phyloP scores from a whole-genome alignment of 1,140 invertebrate species.

The Hylyphantes graminicola region DNA sequence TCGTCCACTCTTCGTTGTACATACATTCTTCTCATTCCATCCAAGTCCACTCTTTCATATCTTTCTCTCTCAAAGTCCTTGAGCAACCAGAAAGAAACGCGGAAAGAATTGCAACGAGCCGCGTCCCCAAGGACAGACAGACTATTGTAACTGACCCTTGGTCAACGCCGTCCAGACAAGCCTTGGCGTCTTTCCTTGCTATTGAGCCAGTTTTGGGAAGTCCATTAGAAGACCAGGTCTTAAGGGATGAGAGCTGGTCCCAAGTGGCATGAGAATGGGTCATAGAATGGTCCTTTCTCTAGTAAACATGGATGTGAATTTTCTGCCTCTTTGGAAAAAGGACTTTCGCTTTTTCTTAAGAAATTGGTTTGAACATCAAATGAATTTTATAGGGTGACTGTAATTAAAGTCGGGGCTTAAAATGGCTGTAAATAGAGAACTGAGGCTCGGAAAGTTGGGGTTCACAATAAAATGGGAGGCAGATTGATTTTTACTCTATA shows the following conservation, averaged over 20 bases:
- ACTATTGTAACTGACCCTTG: constrained; percentile 54
- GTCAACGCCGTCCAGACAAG: constrained; percentile 39
- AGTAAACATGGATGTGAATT: constrained; percentile 27
- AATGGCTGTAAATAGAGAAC: too few relatives aligned
- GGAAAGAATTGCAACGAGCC: constrained; percentile 44
- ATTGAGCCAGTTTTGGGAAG: constrained; percentile 45
- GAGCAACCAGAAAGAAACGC: constrained; percentile 15
- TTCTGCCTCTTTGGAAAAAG: constrained; percentile 20
- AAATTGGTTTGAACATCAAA: too few relatives aligned
- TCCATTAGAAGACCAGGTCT: constrained; percentile 50
- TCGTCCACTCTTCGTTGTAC: too few relatives aligned
- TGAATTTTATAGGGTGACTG: too few relatives aligned
- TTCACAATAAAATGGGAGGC: too few relatives aligned
- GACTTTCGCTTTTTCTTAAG: constrained; percentile 13
- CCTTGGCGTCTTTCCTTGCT: constrained; percentile 38
- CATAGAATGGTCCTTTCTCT: constrained; percentile 23
- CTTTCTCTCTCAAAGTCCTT: neutral
- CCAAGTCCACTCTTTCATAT: too few relatives aligned
- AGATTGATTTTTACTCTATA: too few relatives aligned
- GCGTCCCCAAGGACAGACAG: constrained; percentile 32
- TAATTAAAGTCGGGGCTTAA: too few relatives aligned
- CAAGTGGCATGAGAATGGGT: constrained; percentile 41
- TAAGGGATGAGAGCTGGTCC: constrained; percentile 14
- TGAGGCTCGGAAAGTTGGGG: too few relatives aligned
- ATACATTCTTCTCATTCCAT: too few relatives aligned